phyloP scores from a whole-genome alignment of 2,113 vertebrate genomes.

The Erpornis zantholeuca region DNA sequence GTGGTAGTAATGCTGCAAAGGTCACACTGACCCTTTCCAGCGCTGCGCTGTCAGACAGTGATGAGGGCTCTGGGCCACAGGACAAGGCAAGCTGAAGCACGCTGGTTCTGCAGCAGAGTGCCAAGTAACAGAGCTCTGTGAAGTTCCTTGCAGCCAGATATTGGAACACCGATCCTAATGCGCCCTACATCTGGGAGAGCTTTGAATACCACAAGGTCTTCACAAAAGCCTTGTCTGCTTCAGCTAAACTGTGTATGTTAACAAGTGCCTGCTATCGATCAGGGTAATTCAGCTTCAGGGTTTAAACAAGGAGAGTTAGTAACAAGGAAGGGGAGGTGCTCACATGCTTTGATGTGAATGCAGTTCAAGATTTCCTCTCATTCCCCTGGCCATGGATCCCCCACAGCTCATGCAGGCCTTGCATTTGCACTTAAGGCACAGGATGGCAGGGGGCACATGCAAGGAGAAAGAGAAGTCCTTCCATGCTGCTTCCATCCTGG shows the following conservation, averaged over 20 bases:
- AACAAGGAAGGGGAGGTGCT: neutral
- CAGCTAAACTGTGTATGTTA: slow-evolving; percentile 37
- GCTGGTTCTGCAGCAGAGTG: neutral
- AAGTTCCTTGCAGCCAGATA: neutral
- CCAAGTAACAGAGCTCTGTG: neutral
- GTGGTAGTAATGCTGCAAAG: neutral
- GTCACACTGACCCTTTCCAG: neutral
- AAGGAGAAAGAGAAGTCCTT: neutral
- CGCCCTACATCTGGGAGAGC: neutral
- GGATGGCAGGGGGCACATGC: neutral
- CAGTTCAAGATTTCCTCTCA: neutral
- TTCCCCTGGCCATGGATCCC: neutral
- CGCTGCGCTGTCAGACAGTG: neutral
- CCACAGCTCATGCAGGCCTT: neutral
- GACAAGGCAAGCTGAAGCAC: neutral
- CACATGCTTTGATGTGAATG: neutral
- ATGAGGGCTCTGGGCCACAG: neutral
- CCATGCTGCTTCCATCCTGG: neutral
- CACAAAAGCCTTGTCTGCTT: slow-evolving; percentile 10
- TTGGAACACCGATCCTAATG: slow-evolving; percentile 16
- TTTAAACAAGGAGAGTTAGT: neutral
- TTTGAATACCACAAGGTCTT: slow-evolving; percentile 3
- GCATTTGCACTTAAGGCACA: neutral
- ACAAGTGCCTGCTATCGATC: slow-evolving; percentile 37
- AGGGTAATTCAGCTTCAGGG: slow-evolving; percentile 25